These are phyloP conservation scores for Lucinisca nassula DNA, from an alignment of 2,888 invertebrate species.

Conservation along the genomic window DNA sequence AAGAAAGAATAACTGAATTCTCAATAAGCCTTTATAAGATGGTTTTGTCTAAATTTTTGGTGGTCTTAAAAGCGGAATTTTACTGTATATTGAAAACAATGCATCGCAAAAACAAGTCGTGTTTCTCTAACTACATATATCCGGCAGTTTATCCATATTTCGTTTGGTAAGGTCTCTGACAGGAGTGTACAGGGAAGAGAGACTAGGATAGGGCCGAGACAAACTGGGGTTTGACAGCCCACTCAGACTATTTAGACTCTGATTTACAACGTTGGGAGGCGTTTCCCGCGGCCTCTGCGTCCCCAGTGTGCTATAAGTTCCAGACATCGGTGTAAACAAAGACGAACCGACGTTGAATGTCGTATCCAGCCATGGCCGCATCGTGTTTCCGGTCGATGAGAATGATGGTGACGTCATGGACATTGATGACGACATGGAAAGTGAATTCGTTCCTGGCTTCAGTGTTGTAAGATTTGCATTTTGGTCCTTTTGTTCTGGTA, in stretches of 20 bases:
- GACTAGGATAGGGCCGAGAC: constrained; percentile 71
- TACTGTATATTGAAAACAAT: no score
- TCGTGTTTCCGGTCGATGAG: constrained; percentile 63
- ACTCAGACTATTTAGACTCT: constrained; percentile 67
- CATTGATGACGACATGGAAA: constrained; percentile 51
- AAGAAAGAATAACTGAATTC: no score
- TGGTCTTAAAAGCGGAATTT: no score
- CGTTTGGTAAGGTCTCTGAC: constrained; percentile 68
- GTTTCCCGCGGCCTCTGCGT: constrained; percentile 68
- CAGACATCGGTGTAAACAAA: constrained; percentile 65
- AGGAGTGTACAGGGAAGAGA: constrained; percentile 73
- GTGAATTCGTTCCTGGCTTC: constrained; percentile 65
- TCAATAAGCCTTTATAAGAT: no score
- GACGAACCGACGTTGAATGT: constrained; percentile 64
- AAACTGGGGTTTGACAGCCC: constrained; percentile 69
- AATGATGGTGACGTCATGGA: constrained; percentile 66
- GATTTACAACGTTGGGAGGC: constrained; percentile 62
- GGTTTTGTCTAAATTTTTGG: no score
- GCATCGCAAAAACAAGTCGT: no score
- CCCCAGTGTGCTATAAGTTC: constrained; percentile 60
- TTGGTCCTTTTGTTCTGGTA: constrained; percentile 69
- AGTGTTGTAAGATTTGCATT: constrained; percentile 69
- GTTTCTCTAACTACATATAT: constrained; percentile 53
- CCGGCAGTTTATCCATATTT: constrained; percentile 61
- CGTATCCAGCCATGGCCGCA: constrained; percentile 65